A percentile compares a stretch with the other conserved stretches of the same genome.
These are phyloP conservation scores for Anguilla obscura DNA, from an alignment of 2,797 vertebrate genomes.

Conservation along the genomic window DNA sequence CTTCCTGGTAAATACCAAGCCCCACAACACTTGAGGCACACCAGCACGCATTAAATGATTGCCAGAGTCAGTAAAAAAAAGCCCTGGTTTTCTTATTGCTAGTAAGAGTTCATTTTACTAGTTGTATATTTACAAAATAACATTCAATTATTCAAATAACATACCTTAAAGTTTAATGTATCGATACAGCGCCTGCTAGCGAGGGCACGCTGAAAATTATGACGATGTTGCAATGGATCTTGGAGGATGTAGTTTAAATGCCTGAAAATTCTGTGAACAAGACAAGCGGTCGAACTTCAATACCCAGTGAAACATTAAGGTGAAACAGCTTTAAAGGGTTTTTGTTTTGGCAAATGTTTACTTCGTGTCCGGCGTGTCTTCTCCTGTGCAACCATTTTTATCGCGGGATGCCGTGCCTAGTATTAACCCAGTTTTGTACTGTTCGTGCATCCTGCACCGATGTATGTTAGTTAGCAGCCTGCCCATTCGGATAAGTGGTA, in stretches of 20 bases:
- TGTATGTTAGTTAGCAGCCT: conserved; percentile 31
- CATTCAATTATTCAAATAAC: neutral
- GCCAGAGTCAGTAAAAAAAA: neutral
- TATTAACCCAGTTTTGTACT: conserved; percentile 1
- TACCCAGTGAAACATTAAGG: conserved; percentile 37
- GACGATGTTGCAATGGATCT: neutral
- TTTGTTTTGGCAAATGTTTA: conserved; percentile 62
- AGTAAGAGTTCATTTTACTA: neutral
- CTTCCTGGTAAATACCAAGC: neutral
- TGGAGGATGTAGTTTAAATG: conserved; percentile 31
- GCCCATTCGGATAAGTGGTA: conserved; percentile 5
- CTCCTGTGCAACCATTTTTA: neutral
- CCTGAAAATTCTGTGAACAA: neutral
- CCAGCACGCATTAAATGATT: neutral
- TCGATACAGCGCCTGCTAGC: neutral
- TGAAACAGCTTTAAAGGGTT: neutral
- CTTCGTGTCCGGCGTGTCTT: conserved; percentile 56
- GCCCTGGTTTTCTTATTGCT: neutral
- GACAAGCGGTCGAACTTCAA: conserved; percentile 44
- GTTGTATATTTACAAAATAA: neutral
- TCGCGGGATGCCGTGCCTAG: neutral
- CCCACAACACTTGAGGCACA: neutral
- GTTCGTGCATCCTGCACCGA: conserved; percentile 3
- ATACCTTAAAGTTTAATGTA: neutral
- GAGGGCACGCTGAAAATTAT: neutral